Evolutionary conservation across 2,113 vertebrate genomes (phyloP).

Genomic region (Epinephelus cyanopodus): DNA sequence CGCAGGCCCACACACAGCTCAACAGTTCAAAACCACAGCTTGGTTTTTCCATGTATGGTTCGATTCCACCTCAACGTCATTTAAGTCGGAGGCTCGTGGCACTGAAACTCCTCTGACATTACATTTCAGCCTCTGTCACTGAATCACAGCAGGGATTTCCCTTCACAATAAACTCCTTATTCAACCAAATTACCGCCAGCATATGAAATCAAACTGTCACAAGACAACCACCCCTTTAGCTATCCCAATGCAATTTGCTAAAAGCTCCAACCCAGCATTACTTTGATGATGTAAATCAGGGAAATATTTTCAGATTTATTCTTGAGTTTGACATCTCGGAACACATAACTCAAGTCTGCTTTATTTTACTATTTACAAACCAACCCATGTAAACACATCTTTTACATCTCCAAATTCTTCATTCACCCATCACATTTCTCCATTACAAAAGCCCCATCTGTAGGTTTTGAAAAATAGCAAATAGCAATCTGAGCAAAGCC

Average conservation of each 20-base stretch:
- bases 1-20: conserved; percentile 42
- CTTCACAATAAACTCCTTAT: conserved; percentile 26
- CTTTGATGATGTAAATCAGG: conserved; percentile 24
- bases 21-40: conserved; percentile 11
- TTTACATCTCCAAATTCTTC: not conserved
- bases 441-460: conserved; percentile 1
- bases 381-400: not conserved
- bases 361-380: conserved; percentile 12
- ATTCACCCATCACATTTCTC: conserved; percentile 7
- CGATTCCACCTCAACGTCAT: conserved; percentile 26
- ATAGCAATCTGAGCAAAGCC: not conserved
- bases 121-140: conserved; percentile 22
- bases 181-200: conserved; percentile 38
- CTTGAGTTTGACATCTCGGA: conserved; percentile 16
- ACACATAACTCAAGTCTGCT: conserved; percentile 1
- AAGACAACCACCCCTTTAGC: conserved; percentile 23
- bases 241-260: conserved; percentile 11
- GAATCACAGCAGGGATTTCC: conserved; percentile 27
- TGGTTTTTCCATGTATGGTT: conserved; percentile 36
- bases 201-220: conserved; percentile 37
- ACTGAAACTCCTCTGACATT: conserved; percentile 29
- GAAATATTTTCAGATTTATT: conserved; percentile 33
- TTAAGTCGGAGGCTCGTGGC: not conserved
- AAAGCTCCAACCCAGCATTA: conserved; percentile 11
- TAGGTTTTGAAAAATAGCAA: too few relatives aligned